A percentile compares a stretch with the other conserved stretches of the same genome.
phyloP scores from a whole-genome alignment of 92 coral and sea anemone species.

The Blastomussa wellsi region DNA sequence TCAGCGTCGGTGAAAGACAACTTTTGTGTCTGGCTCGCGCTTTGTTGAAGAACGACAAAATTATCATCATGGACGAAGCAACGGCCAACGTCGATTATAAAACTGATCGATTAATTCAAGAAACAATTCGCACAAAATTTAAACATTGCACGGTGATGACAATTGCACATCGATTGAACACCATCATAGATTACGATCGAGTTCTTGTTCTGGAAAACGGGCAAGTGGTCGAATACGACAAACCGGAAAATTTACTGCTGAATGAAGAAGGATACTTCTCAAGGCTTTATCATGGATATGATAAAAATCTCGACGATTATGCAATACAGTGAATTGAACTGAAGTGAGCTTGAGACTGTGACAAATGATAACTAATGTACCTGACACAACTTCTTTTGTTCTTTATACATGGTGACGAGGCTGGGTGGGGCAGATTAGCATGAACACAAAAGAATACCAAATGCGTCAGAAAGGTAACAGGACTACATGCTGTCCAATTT shows the following conservation, averaged over 20 bases:
- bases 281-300: constrained; percentile 41
- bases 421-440: too few relatives aligned
- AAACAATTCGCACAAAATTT: constrained; percentile 64
- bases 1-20: constrained; percentile 63
- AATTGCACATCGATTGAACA: constrained; percentile 67
- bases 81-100: constrained; percentile 77
- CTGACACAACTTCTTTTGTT: too few relatives aligned
- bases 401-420: too few relatives aligned
- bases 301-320: background rate
- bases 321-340: too few relatives aligned
- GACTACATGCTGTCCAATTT: too few relatives aligned
- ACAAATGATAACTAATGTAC: too few relatives aligned
- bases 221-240: constrained; percentile 70
- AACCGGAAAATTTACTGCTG: constrained; percentile 61
- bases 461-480: too few relatives aligned
- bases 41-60: constrained; percentile 52
- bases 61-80: constrained; percentile 70
- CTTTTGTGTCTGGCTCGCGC: constrained; percentile 70
- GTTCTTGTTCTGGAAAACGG: constrained; percentile 76
- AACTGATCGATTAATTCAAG: constrained; percentile 75
- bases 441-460: too few relatives aligned
- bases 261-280: constrained; percentile 64
- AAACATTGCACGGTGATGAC: constrained; percentile 66
- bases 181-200: constrained; percentile 79
- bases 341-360: too few relatives aligned